These are phyloP conservation scores for Bombyx huttoni DNA, from an alignment of 2,888 invertebrate species.

Conservation along the genomic window DNA sequence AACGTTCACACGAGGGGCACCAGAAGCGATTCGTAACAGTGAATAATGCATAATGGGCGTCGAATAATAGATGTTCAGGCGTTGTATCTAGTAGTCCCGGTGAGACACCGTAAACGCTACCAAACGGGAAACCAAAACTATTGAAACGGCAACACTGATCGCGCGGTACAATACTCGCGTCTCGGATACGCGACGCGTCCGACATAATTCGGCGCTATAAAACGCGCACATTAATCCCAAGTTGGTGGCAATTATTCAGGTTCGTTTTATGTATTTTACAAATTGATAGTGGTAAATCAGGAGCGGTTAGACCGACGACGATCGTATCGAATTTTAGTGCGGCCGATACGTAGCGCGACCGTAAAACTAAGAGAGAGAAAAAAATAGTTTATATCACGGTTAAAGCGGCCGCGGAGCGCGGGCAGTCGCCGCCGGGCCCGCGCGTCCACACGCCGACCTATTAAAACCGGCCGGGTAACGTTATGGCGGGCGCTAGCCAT, in stretches of 20 bases:
- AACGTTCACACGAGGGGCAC: slow-evolving; percentile 55
- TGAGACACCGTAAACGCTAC: slow-evolving; percentile 4
- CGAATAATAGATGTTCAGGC: slow-evolving; percentile 1
- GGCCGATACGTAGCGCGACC: slow-evolving; percentile 45
- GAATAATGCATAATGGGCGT: slow-evolving; percentile 45
- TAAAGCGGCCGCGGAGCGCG: slow-evolving; percentile 25
- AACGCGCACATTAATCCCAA: slow-evolving; percentile 32
- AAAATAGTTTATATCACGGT: slow-evolving; percentile 44
- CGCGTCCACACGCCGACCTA: slow-evolving; percentile 14
- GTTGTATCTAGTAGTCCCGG: slow-evolving; percentile 1
- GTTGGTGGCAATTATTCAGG: slow-evolving; percentile 42
- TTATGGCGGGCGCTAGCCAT: slow-evolving; percentile 54
- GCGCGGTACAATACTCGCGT: too few species aligned
- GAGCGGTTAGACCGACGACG: slow-evolving; percentile 34
- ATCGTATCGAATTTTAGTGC: slow-evolving; percentile 64
- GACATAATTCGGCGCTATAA: slow-evolving; percentile 39
- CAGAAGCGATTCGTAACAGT: slow-evolving; percentile 65
- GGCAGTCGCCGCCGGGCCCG: neutral
- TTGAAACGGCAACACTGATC: too few species aligned
- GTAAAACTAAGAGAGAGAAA: slow-evolving; percentile 67
- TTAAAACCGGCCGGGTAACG: slow-evolving; percentile 34
- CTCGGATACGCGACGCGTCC: slow-evolving; percentile 6
- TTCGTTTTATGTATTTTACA: slow-evolving; percentile 52
- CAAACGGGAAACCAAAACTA: too few species aligned
- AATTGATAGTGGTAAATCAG: slow-evolving; percentile 64